Conservation (phyloP, 2,888 invertebrate genomes). For the Tyria jacobaeae region DNA sequence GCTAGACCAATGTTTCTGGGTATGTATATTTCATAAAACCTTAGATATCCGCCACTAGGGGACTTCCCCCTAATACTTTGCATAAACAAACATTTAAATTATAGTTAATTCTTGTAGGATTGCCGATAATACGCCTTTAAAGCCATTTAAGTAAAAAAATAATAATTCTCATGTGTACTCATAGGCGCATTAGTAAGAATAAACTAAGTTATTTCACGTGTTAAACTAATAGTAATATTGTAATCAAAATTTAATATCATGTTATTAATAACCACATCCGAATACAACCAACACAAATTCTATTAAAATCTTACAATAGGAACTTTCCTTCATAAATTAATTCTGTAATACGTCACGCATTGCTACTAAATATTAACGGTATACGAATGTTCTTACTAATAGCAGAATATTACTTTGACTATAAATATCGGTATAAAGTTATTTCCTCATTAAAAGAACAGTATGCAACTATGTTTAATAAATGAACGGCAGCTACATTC, state of each 20-base stretch:
- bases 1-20: too few species aligned
- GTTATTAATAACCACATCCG: constrained; percentile 15
- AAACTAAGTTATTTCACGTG: not conserved
- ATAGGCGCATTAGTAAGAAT: too few species aligned
- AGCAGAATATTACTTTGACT: constrained; percentile 19
- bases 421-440: constrained; percentile 20
- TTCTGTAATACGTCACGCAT: constrained; percentile 30
- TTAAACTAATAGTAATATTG: not conserved
- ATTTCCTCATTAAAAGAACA: not conserved
- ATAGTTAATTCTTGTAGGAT: too few species aligned
- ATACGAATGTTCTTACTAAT: constrained; percentile 41
- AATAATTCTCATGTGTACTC: too few species aligned
- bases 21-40: too few species aligned
- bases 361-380: constrained; percentile 31
- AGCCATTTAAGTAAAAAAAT: too few species aligned
- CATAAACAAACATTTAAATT: too few species aligned
- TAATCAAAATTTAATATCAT: constrained; percentile 19
- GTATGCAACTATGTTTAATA: not conserved
- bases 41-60: too few species aligned
- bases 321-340: constrained; percentile 40
- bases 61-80: too few species aligned
- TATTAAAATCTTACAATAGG: constrained; percentile 16
- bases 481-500: too few species aligned
- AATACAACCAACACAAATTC: constrained; percentile 16
- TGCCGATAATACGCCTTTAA: too few species aligned